These are phyloP conservation scores for Hydrochoerus hydrochaeris DNA, from an alignment of 2,113 vertebrate species.

Conservation along the genomic window DNA sequence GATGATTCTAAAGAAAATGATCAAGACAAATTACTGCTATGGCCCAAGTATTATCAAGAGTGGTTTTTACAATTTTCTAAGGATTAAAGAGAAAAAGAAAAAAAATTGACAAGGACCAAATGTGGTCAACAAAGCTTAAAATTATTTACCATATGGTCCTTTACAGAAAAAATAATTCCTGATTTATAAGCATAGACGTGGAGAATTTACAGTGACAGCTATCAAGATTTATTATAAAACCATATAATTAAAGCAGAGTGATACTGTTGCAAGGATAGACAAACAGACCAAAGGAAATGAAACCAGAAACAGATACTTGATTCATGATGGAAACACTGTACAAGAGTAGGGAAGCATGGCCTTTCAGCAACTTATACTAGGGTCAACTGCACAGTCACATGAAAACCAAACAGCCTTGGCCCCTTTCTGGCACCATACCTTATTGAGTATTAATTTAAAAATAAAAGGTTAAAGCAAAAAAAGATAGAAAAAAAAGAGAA, in stretches of 20 bases:
- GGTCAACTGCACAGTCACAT: not conserved
- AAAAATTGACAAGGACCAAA: conserved; percentile 32
- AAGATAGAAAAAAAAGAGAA: not conserved
- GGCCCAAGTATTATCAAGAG: not conserved
- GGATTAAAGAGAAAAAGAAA: not conserved
- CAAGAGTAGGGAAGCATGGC: not conserved
- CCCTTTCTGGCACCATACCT: not conserved
- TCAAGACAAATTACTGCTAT: not conserved
- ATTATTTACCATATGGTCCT: conserved; percentile 22
- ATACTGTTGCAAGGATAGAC: not conserved
- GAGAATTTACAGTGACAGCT: not conserved
- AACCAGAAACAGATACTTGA: not conserved
- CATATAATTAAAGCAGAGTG: not conserved
- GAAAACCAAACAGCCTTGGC: not conserved
- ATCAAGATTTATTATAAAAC: conserved; percentile 20
- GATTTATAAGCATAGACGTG: not conserved
- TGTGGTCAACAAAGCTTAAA: not conserved
- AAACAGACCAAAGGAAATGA: not conserved
- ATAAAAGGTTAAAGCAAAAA: conserved; percentile 25
- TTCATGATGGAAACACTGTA: not conserved
- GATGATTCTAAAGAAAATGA: conserved; percentile 11
- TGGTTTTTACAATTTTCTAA: not conserved
- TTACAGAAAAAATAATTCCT: not conserved
- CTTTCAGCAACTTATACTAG: not conserved
- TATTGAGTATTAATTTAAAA: conserved; percentile 46